Conservation (phyloP, 2,888 invertebrate species). For the Leptura quadrifasciata region DNA sequence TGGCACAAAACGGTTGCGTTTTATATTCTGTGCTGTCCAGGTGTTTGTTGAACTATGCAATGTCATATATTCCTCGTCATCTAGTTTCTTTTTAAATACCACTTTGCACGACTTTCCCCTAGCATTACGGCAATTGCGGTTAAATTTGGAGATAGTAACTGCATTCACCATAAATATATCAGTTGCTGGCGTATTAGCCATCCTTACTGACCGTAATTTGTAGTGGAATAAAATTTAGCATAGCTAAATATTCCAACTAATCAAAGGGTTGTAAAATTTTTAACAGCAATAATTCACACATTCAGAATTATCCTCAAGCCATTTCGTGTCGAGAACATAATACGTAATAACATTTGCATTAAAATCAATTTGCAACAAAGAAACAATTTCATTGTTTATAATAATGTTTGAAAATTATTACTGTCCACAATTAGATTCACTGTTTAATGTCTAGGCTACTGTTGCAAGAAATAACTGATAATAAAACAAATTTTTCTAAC, state of each 20-base stretch:
- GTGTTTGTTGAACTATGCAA: no score
- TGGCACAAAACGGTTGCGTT: no score
- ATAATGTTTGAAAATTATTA: slow-evolving; percentile 17
- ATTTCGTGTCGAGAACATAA: slow-evolving; percentile 7
- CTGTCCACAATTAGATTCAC: slow-evolving; percentile 26
- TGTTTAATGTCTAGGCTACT: slow-evolving; percentile 32
- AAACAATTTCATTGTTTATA: slow-evolving; percentile 28
- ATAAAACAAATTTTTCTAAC: slow-evolving; percentile 29
- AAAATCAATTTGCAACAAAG: slow-evolving; percentile 40
- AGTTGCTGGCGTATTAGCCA: neutral
- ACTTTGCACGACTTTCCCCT: neutral
- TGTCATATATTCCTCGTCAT: no score
- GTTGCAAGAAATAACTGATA: slow-evolving; percentile 35
- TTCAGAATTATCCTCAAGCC: slow-evolving; percentile 8
- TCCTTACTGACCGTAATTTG: neutral
- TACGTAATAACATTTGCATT: slow-evolving; percentile 29
- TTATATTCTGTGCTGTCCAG: no score
- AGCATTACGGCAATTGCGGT: neutral
- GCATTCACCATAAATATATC: neutral
- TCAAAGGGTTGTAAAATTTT: slow-evolving; percentile 2
- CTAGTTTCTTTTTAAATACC: no score
- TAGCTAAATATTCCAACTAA: neutral
- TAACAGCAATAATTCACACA: slow-evolving; percentile 6
- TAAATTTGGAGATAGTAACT: neutral
- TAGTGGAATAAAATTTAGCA: neutral